Percentiles rank a stretch among this genome's conserved stretches.
Conservation (phyloP, 2,888 invertebrate species). For the Timandra comae region DNA sequence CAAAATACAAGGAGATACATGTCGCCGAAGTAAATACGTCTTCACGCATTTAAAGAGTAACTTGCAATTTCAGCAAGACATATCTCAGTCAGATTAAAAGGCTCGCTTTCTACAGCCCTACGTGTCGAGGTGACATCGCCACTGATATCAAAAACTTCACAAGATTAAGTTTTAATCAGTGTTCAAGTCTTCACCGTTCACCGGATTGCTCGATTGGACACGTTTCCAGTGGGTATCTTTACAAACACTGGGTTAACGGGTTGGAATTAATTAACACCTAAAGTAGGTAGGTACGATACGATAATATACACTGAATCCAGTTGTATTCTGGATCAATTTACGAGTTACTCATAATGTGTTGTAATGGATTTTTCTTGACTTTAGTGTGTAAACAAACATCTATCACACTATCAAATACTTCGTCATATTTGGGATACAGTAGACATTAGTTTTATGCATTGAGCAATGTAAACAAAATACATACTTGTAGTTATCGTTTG, state of each 20-base stretch:
- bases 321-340: constrained; percentile 20
- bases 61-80: constrained; percentile 2
- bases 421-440: too few relatives aligned
- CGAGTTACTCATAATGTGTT: constrained; percentile 7
- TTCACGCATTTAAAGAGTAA: too few relatives aligned
- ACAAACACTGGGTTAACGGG: constrained; percentile 25
- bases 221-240: constrained; percentile 7
- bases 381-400: too few relatives aligned
- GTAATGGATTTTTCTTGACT: constrained; percentile 10
- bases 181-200: constrained; percentile 18
- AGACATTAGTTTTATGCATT: too few relatives aligned
- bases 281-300: constrained; percentile 22
- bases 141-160: constrained; percentile 22
- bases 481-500: too few relatives aligned
- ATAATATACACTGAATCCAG: constrained; percentile 23
- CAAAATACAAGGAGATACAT: too few relatives aligned
- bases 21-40: too few relatives aligned
- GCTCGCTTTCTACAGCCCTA: constrained; percentile 26
- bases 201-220: constrained; percentile 9
- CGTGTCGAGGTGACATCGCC: constrained; percentile 12
- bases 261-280: constrained; percentile 26
- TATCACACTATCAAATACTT: too few relatives aligned
- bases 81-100: constrained; percentile 23
- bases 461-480: too few relatives aligned
- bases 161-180: constrained; percentile 22